Evolutionary conservation across 2,888 invertebrate species (phyloP), one percentile per base, ranked within the genome.

Genomic region (Leptura quadrifasciata): DNA sequence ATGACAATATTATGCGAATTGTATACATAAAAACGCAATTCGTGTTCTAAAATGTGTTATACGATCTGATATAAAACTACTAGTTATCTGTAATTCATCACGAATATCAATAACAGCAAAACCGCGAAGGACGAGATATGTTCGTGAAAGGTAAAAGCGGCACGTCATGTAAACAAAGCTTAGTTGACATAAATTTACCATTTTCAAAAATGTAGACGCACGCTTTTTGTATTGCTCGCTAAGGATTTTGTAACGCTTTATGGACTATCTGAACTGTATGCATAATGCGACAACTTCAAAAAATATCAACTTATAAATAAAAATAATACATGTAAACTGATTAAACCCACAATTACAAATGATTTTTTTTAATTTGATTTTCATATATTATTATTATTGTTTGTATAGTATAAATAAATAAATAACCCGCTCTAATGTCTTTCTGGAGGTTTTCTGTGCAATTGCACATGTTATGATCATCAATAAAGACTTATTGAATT

Each of bases 31-130:
- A 47, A 47, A 47, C 15, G n/a, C n/a, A 47, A n/a, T 47, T 47
- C 47, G 47, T 47, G 47, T n/a, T 47, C n/a, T n/a, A 47, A 31
- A 47, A 47, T 47, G 47, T n/a, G 2, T 47, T n/a, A 39, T n/a
- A 47, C n/a, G 47, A 47, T 47, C 47, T 47, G 47, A 47, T n/a
- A n/a, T 47, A 47, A 47, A 47, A 15, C 47, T 47, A 47, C 1
- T 47, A 47, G 47, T 47, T 47, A 47, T 47, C 47, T 47, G n/a
- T 47, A n/a, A 47, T 47, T n/a, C 47, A 47, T 47, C 47, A 47
- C 47, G 47, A 47, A 47, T 47, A 47, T 47, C 47, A 47, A 47
- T 47, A 47, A 15, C n/a, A n/a, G 5, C 47, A n/a, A 47, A n/a
- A 6, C 47, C 47, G 47, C 47, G 47, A 47, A 47, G 47, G 47